Evolutionary conservation across 1,140 invertebrate genomes (phyloP).

Genomic region (Rhopalosiphum padi): DNA sequence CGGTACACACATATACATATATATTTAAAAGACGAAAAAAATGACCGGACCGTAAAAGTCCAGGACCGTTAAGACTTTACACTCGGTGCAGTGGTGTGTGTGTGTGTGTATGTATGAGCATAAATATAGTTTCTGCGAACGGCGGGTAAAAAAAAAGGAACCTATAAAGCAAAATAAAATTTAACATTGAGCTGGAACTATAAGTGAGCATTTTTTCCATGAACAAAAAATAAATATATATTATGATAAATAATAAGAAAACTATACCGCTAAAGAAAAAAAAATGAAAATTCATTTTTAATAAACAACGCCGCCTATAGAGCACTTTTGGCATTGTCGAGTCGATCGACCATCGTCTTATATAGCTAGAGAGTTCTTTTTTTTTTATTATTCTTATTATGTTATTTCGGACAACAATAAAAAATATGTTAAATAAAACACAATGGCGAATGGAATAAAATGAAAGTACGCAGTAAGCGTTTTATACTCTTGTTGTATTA

Average conservation of each 20-base stretch:
- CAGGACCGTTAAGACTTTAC: constrained; percentile 27
- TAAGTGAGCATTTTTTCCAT: background rate
- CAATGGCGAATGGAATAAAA: constrained; percentile 7
- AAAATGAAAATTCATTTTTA: constrained; percentile 27
- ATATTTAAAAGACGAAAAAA: background rate
- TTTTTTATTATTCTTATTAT: constrained; percentile 20
- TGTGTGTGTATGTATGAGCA: too few species aligned
- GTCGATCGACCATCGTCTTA: background rate
- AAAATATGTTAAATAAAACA: constrained; percentile 42
- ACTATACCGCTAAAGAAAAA: background rate
- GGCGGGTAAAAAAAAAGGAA: background rate
- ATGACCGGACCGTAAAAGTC: constrained; percentile 42
- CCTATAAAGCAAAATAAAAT: constrained; percentile 9
- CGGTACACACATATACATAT: background rate
- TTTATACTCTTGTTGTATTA: background rate
- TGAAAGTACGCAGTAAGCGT: background rate
- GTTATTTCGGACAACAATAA: constrained; percentile 21
- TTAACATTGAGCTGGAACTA: background rate
- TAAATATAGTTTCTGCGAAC: background rate
- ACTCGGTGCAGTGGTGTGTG: background rate
- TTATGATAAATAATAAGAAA: background rate
- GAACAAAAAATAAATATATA: background rate
- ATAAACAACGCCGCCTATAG: background rate
- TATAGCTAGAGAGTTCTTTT: background rate
- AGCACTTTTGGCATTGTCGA: background rate